These are phyloP conservation scores for Nomada hirtipes DNA, from an alignment of 2,888 invertebrate genomes.

Conservation along the genomic window DNA sequence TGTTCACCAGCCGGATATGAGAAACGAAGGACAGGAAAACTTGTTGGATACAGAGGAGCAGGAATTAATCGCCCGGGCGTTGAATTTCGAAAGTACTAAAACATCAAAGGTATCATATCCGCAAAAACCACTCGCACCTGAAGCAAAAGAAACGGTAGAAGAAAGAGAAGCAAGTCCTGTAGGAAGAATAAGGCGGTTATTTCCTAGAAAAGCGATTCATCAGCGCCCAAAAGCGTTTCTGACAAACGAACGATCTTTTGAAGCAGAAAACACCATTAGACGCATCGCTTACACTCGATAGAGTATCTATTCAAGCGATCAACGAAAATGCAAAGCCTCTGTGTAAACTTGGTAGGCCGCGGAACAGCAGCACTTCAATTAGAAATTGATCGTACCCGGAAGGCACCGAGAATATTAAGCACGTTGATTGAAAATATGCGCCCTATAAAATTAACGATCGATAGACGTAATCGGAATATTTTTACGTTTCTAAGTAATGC, in stretches of 20 bases:
- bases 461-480: neutral
- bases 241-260: constrained; percentile 43
- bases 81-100: neutral
- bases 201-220: neutral
- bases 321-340: constrained; percentile 57
- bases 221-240: constrained; percentile 32
- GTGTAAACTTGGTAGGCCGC: constrained; percentile 25
- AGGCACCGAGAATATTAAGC: constrained; percentile 10
- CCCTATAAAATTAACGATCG: neutral
- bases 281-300: constrained; percentile 54
- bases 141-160: neutral
- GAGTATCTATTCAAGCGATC: constrained; percentile 54
- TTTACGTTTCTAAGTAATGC: neutral
- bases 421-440: constrained; percentile 11
- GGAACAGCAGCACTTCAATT: constrained; percentile 20
- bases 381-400: constrained; percentile 32
- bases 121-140: neutral
- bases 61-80: neutral
- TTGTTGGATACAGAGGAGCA: neutral
- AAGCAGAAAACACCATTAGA: constrained; percentile 60
- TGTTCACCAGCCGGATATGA: neutral
- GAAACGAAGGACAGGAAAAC: neutral
- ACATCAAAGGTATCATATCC: neutral
- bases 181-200: neutral
- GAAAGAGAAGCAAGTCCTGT: neutral